These are phyloP conservation scores for Chaenogobius annularis DNA, from an alignment of 2,113 vertebrate genomes.

Conservation along the genomic window DNA sequence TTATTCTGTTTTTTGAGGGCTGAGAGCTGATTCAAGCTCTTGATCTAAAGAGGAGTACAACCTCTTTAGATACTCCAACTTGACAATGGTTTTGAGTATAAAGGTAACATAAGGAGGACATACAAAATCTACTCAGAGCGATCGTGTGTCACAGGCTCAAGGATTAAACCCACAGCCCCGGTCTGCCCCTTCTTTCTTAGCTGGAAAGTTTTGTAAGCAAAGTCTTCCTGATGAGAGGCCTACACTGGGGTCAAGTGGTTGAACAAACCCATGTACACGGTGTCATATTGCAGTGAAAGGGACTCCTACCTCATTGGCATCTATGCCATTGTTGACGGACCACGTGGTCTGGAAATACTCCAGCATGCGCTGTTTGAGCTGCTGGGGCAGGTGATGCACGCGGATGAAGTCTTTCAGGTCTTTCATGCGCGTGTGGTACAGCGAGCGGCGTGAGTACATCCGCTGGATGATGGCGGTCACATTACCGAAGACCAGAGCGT, in stretches of 20 bases:
- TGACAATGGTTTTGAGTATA: not conserved
- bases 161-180: not conserved
- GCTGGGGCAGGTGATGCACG: constrained; percentile 88
- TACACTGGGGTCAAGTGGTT: not conserved
- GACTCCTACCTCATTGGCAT: constrained; percentile 86
- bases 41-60: not conserved
- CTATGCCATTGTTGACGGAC: constrained; percentile 96
- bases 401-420: constrained; percentile 97
- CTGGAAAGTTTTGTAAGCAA: constrained; percentile 6
- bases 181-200: not conserved
- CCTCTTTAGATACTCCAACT: not conserved
- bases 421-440: constrained; percentile 95
- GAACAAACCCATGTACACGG: constrained; percentile 6
- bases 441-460: constrained; percentile 93
- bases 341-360: constrained; percentile 98
- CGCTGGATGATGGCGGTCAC: constrained; percentile 97
- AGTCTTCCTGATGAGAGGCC: constrained; percentile 8
- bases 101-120: not conserved
- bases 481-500: constrained; percentile 92
- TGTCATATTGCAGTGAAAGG: constrained; percentile 26
- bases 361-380: constrained; percentile 94
- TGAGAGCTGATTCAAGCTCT: not conserved
- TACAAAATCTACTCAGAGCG: not conserved
- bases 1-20: not conserved
- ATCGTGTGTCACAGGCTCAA: not conserved